Evolutionary conservation across 2,113 vertebrate genomes (phyloP).

Genomic region (Passer montanus): DNA sequence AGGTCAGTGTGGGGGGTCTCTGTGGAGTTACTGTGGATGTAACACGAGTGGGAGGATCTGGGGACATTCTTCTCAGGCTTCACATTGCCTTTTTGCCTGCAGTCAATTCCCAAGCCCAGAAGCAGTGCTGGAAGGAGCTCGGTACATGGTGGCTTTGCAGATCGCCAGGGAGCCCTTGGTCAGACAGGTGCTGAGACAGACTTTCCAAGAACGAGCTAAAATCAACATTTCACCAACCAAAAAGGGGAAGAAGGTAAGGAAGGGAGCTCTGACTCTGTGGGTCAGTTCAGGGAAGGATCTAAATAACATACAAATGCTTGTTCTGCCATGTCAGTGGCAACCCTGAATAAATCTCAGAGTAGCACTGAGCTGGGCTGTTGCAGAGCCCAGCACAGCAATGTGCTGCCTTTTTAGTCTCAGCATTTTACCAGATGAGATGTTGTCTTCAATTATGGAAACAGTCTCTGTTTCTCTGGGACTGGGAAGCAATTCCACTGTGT

Average conservation of each 20-base stretch:
- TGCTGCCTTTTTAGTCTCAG: not conserved
- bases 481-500: not conserved
- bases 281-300: not conserved
- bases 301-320: not conserved
- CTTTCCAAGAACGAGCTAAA: conserved; percentile 97
- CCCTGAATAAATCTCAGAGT: not conserved
- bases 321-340: not conserved
- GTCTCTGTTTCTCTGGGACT: not conserved
- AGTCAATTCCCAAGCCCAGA: conserved; percentile 92
- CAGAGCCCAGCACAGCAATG: not conserved
- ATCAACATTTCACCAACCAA: conserved; percentile 95
- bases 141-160: conserved; percentile 98
- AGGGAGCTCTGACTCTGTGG: not conserved
- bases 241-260: conserved; percentile 94
- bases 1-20: conserved; percentile 66
- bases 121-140: conserved; percentile 92
- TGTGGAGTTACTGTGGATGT: accelerated
- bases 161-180: conserved; percentile 96
- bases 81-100: not conserved
- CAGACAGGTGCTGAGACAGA: conserved; percentile 94
- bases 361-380: not conserved
- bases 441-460: not conserved
- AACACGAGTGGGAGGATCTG: not conserved
- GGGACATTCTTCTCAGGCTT: not conserved
- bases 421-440: not conserved